Conservation (phyloP, 2,888 invertebrate species). For the Nebria brevicollis region DNA sequence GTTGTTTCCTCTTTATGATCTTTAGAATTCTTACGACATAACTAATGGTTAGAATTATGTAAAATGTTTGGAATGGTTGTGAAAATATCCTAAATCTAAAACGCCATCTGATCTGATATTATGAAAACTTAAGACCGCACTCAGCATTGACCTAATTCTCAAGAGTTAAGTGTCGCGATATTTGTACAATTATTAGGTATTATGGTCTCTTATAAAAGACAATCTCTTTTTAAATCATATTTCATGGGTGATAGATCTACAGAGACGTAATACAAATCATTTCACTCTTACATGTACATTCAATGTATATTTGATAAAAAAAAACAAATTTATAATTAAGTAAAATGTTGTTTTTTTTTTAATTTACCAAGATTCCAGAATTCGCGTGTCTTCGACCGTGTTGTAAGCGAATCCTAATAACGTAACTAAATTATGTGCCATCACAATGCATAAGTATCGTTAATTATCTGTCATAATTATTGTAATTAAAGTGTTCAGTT, state of each 20-base stretch:
- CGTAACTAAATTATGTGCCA: conserved; percentile 24
- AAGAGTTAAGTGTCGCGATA: conserved; percentile 1
- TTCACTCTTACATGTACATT: no score
- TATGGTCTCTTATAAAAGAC: conserved; percentile 1
- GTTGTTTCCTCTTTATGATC: no score
- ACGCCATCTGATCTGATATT: neutral
- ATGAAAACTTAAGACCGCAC: neutral
- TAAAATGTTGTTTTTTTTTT: neutral
- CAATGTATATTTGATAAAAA: neutral
- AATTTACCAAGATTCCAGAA: neutral
- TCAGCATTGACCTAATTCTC: conserved; percentile 1
- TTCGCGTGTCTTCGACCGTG: neutral
- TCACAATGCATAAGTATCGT: conserved; percentile 30
- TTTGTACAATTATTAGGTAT: neutral
- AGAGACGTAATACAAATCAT: neutral
- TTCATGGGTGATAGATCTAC: neutral
- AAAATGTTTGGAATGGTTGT: neutral
- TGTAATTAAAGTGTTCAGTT: conserved; percentile 32
- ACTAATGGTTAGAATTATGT: neutral
- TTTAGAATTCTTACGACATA: no score
- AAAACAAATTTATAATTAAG: neutral
- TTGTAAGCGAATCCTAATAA: neutral
- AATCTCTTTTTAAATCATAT: conserved; percentile 1
- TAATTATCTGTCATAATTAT: conserved; percentile 34
- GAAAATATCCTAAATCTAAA: neutral